Base-by-base conservation (phyloP, 2,888 invertebrate genomes). In the Petrophora chlorosata region DNA sequence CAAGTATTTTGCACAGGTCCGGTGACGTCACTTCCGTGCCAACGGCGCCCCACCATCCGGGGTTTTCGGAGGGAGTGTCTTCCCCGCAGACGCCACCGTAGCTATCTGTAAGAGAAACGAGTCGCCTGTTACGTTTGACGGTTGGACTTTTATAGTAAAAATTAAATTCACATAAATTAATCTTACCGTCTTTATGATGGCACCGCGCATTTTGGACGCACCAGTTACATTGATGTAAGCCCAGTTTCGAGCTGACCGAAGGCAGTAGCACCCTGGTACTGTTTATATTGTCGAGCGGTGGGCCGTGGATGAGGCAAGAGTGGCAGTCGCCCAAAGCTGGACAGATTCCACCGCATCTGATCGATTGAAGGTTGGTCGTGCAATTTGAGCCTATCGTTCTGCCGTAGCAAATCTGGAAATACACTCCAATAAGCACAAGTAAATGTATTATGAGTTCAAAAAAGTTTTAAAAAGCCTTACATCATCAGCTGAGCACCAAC, bases 191-290 rank as follows among this genome's bases (percentile, higher is more conserved):
- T 68, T 95, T 94, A 65, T 96, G 95, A 77, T 97, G 97, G 73
- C 98, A 98, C 28, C 95, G 91, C 0, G 96, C 96, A 72, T 97
- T 97, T 75, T 98, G 97, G 1, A 98, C 97, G 76, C 98, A 98
- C 98, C 98, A 98, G 28, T 94, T 95, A 72, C 97, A 97, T 62
- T 96, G 95, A 40, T 94, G 94, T 2, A 96, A 83, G 13, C 95
- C 94, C 41, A 96, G 79, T 70, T 96, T 95, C 60, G 94, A 94
- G 39, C 96, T 95, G 33, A 96, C 95, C 1, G 91, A 91, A 1
- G 91, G 86, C 42, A 92, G 70, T 0, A 85, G 76, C 0, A 73
- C 67, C 2, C 88, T 76, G 0, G 76, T 62, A 36, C 61, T 73
- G 49, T 79, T 90, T 55, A 76, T 76, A 10, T 78, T 79, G 13